Percentiles rank a stretch among this genome's conserved stretches.
Conservation (phyloP, 2,888 invertebrate species). For the Agrochola litura region DNA sequence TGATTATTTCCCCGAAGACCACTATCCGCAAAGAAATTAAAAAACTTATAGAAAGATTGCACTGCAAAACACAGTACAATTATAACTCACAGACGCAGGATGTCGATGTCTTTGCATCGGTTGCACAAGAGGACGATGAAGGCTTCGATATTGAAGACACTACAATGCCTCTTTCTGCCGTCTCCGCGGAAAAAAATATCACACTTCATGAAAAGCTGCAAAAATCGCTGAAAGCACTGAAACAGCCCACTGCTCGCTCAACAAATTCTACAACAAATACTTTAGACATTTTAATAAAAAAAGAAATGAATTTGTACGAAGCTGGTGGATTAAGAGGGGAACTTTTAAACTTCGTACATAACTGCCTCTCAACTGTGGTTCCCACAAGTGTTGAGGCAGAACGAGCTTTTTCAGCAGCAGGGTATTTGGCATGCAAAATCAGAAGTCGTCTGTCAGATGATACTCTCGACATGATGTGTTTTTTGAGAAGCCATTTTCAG, state of each 20-base stretch:
- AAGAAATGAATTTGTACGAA: slow-evolving; percentile 43
- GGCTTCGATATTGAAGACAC: slow-evolving; percentile 30
- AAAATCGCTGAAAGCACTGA: slow-evolving; percentile 25
- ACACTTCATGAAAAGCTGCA: slow-evolving; percentile 22
- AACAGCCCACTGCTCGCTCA: slow-evolving; percentile 30
- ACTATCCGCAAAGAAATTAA: slow-evolving; percentile 37
- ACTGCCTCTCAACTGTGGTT: slow-evolving; percentile 45
- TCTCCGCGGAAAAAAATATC: slow-evolving; percentile 29
- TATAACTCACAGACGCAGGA: slow-evolving; percentile 26
- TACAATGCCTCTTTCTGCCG: slow-evolving; percentile 29
- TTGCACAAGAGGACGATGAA: slow-evolving; percentile 18
- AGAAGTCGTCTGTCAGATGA: slow-evolving; percentile 51
- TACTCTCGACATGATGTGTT: slow-evolving; percentile 42
- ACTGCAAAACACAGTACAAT: slow-evolving; percentile 20
- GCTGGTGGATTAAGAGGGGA: slow-evolving; percentile 36
- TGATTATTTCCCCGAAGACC: slow-evolving; percentile 27
- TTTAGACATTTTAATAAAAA: not conserved
- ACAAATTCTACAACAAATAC: slow-evolving; percentile 28
- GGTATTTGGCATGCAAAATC: slow-evolving; percentile 50
- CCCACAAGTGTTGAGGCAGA: slow-evolving; percentile 57
- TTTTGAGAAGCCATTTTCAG: slow-evolving; percentile 56
- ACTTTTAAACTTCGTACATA: slow-evolving; percentile 47
- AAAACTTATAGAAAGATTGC: slow-evolving; percentile 40
- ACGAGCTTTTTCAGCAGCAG: slow-evolving; percentile 54
- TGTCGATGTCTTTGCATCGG: not conserved